phyloP scores from a whole-genome alignment of 2,797 vertebrate species.

The Sebastes taczanowskii region DNA sequence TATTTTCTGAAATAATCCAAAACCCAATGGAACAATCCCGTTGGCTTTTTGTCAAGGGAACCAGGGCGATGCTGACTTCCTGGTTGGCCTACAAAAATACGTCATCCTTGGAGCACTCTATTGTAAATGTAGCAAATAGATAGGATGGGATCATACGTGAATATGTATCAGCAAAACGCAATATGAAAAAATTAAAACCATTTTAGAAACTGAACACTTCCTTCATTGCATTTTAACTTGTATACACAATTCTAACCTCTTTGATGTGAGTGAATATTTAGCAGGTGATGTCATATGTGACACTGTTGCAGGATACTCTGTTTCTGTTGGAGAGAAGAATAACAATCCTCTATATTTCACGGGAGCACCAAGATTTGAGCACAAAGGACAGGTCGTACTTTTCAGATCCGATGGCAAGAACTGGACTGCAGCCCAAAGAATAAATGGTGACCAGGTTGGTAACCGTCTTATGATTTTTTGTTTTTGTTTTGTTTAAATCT shows the following conservation, averaged over 20 bases:
- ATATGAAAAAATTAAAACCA: background rate
- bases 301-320: slow-evolving; percentile 78
- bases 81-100: too few species aligned
- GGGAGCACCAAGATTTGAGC: slow-evolving; percentile 84
- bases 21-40: too few species aligned
- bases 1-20: too few species aligned
- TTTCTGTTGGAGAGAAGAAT: slow-evolving; percentile 66
- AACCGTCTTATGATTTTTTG: background rate
- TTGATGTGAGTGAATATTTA: background rate
- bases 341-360: slow-evolving; percentile 55
- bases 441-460: slow-evolving; percentile 80
- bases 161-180: background rate
- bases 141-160: background rate
- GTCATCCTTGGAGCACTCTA: too few species aligned
- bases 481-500: background rate
- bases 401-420: slow-evolving; percentile 53
- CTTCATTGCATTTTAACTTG: background rate
- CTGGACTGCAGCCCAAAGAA: slow-evolving; percentile 65
- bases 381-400: slow-evolving; percentile 80
- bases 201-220: background rate
- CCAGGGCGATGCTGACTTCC: too few species aligned
- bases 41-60: too few species aligned
- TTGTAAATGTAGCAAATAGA: background rate
- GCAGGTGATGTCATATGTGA: background rate
- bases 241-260: background rate